Base-by-base conservation (phyloP, 2,797 vertebrate genomes). In the Gambelia wislizenii region DNA sequence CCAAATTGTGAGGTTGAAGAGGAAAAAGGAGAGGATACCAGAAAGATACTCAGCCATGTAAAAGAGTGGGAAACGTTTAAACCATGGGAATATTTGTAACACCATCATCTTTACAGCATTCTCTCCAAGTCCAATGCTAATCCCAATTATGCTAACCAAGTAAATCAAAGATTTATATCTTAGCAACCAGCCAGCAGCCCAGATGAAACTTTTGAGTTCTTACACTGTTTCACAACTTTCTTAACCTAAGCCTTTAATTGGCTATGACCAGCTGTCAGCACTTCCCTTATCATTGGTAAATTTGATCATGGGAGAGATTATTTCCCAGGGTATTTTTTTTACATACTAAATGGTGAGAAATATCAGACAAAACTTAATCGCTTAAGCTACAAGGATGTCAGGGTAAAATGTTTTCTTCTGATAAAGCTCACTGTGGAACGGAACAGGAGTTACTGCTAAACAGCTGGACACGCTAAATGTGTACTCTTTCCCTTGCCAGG, bases 151-250 rank as follows among this genome's bases (percentile, higher is more conserved):
- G 67, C 75, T 72, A 89, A 81, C 12, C 36, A 94, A 95, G 36
- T 10, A 78, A n/a, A 82, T 0, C 5, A 49, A 69, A 77, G 13
- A 25, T 89, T 83, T 77, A 18, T 74, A 91, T 76, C 72, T 90
- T 75, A 79, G 64, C 20, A 94, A 93, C 44, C 91, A 90, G 87
- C 36, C 87, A 39, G 1, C 52, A 83, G 86, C 30, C 87, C 89
- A 89, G 94, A 92, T 91, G 74, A 88, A 89, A 89, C 83, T 76
- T n/a, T 81, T 39, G 79, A 92, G 22, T 86, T 33, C 7, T 3
- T 86, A 83, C 83, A 85, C 88, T 70, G 85, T 1, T 88, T 87
- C 33, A 25, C 61, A 69, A 54, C 10, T 27, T 87, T 80, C 39
- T 61, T 67, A 27, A 42, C 76, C 74, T 87, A 90, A 91, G 22